phyloP scores from a whole-genome alignment of 2,113 vertebrate species.

The Geothlypis trichas region DNA sequence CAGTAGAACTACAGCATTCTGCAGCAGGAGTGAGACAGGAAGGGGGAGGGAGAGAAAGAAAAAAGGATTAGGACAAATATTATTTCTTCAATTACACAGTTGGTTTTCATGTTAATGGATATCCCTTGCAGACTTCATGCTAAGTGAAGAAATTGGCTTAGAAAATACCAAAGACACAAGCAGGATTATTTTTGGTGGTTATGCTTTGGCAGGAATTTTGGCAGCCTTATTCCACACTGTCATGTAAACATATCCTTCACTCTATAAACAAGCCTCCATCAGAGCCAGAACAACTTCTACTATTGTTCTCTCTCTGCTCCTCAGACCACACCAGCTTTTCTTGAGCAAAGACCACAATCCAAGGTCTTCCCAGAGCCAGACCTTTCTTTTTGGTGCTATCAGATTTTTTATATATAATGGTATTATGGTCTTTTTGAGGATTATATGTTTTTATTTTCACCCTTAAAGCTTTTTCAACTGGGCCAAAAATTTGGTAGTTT shows the following conservation, averaged over 20 bases:
- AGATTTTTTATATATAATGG: not conserved
- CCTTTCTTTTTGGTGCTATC: not conserved
- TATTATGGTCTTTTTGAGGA: not conserved
- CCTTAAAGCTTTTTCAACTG: not conserved
- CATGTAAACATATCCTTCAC: not conserved
- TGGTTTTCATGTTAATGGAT: not conserved
- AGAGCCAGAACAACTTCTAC: not conserved
- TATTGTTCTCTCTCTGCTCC: not conserved
- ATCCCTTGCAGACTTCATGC: not conserved
- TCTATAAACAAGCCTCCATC: not conserved
- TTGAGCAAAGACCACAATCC: not conserved
- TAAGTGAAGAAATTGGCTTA: not conserved
- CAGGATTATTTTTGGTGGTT: not conserved
- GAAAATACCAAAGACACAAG: not conserved
- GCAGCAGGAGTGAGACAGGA: not conserved
- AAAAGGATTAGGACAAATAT: not conserved
- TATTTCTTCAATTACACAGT: slow-evolving; percentile 6
- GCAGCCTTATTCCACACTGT: not conserved
- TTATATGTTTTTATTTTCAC: not conserved
- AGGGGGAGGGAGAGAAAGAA: not conserved
- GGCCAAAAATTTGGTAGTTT: not conserved
- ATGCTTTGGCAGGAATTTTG: not conserved
- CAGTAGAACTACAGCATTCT: not conserved
- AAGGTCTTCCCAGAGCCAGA: not conserved
- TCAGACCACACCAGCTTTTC: not conserved